A percentile compares a stretch with the other conserved stretches of the same genome.
Evolutionary conservation across 37 sponge, comb jelly and placozoan genomes (phyloP).

Genomic region (Ephydatia muelleri): DNA sequence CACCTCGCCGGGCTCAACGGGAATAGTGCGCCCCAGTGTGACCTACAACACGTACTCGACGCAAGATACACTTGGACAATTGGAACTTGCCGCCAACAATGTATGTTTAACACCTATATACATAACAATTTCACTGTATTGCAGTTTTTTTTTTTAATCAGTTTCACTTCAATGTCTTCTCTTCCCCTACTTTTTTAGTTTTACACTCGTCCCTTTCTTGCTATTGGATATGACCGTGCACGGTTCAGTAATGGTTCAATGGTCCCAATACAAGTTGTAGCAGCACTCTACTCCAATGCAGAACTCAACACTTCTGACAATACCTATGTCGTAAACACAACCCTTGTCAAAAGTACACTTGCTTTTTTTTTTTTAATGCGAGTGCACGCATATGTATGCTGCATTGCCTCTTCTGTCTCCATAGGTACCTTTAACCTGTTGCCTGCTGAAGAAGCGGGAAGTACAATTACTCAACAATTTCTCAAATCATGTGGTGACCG

Average conservation of each 20-base stretch:
- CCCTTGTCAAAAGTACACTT: background rate
- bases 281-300: background rate
- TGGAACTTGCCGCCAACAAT: background rate
- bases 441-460: background rate
- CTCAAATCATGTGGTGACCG: background rate
- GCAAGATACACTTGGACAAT: background rate
- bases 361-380: background rate
- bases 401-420: background rate
- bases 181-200: background rate
- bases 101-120: no score
- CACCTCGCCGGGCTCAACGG: background rate
- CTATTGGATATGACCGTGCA: constrained; percentile 3
- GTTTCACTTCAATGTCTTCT: no score
- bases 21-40: background rate
- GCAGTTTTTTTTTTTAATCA: no score
- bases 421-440: background rate
- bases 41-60: background rate
- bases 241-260: background rate
- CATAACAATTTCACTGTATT: no score
- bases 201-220: background rate
- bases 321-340: background rate
- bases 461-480: background rate
- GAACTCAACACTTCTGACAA: background rate
- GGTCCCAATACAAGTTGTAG: background rate
- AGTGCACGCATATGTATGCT: background rate